phyloP scores from a whole-genome alignment of 1,140 invertebrate species.

The Drosophila sp. region DNA sequence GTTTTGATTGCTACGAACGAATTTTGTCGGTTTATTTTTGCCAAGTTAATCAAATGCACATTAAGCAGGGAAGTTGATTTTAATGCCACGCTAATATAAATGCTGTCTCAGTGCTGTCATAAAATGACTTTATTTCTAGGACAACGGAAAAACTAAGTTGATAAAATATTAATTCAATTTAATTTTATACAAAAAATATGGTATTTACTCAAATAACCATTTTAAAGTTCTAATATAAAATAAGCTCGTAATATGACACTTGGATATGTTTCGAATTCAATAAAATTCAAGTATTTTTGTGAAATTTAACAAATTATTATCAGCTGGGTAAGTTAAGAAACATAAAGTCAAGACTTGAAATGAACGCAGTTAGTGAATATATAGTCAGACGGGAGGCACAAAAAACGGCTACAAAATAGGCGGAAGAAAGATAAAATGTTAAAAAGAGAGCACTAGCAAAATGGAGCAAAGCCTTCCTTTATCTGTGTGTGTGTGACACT shows the following conservation, averaged over 20 bases:
- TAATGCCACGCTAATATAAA: neutral
- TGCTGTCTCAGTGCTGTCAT: neutral
- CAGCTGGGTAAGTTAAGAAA: neutral
- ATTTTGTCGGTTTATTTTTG: neutral
- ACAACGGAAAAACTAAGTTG: no score
- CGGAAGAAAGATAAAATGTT: slow-evolving; percentile 60
- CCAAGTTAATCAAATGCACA: neutral
- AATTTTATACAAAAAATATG: no score
- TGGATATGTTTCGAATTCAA: no score
- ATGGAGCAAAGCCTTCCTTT: slow-evolving; percentile 18
- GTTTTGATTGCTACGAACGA: slow-evolving; percentile 9
- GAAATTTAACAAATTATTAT: no score
- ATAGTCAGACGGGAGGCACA: neutral
- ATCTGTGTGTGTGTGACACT: neutral
- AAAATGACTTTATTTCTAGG: no score
- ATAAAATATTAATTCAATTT: no score
- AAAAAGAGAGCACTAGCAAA: slow-evolving; percentile 50
- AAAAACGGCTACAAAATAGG: slow-evolving; percentile 14
- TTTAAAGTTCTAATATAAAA: no score
- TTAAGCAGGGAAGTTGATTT: neutral
- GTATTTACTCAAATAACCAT: no score
- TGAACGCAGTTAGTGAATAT: neutral
- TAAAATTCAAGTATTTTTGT: no score
- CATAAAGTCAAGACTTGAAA: no score
- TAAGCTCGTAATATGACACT: no score